Evolutionary conservation across 2,888 invertebrate genomes (phyloP).

Genomic region (Dasypogon diadema): DNA sequence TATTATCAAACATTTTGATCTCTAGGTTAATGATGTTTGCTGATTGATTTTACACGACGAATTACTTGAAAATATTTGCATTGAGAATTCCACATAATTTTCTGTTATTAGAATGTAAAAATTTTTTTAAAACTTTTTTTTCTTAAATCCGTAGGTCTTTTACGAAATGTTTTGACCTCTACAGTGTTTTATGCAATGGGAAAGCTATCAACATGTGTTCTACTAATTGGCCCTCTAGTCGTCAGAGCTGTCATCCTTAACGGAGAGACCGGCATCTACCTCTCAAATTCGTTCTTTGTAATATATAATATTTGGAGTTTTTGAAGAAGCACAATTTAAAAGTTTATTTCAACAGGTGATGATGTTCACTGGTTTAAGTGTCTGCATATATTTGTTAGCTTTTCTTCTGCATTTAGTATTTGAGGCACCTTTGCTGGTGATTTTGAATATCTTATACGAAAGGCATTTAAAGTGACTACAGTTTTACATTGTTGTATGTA

Average conservation of each 20-base stretch:
- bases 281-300: conserved; percentile 70
- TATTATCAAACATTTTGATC: too few species aligned
- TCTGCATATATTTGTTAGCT: conserved; percentile 68
- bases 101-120: too few species aligned
- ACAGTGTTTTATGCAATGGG: conserved; percentile 70
- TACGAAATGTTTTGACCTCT: conserved; percentile 69
- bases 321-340: neutral
- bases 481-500: too few species aligned
- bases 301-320: conserved; percentile 59
- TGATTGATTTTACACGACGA: too few species aligned
- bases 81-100: too few species aligned
- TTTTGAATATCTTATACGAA: conserved; percentile 59
- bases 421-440: conserved; percentile 73
- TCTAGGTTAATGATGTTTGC: too few species aligned
- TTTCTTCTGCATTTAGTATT: conserved; percentile 71
- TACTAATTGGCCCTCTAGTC: conserved; percentile 71
- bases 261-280: conserved; percentile 69
- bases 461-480: conserved; percentile 6
- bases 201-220: conserved; percentile 71
- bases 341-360: conserved; percentile 71
- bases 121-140: too few species aligned
- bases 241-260: conserved; percentile 69
- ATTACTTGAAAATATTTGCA: too few species aligned
- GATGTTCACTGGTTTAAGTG: conserved; percentile 70
- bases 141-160: conserved; percentile 68